Evolutionary conservation across 2,888 invertebrate species (phyloP).

Genomic region (Bellardia pandia): DNA sequence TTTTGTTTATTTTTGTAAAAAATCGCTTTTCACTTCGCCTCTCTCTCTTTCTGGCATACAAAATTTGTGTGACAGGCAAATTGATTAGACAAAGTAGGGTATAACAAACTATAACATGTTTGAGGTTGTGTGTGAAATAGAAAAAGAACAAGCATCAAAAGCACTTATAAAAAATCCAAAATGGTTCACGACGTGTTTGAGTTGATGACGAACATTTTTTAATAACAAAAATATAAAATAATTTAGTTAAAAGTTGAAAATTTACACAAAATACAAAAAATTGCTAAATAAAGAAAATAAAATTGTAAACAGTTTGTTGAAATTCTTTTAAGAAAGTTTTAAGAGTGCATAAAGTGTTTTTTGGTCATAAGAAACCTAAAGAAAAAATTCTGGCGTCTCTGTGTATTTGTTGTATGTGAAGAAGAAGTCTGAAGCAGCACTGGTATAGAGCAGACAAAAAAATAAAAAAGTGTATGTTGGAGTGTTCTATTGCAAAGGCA

Average conservation of each 20-base stretch:
- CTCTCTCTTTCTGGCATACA: constrained; percentile 37
- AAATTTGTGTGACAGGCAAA: constrained; percentile 22
- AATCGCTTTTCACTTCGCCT: not conserved
- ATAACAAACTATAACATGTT: constrained; percentile 63
- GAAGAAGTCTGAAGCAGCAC: constrained; percentile 56
- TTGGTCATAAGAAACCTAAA: not conserved
- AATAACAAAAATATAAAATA: constrained; percentile 65
- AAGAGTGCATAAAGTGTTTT: not conserved
- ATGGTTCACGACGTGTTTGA: constrained; percentile 78
- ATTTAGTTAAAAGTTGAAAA: constrained; percentile 27
- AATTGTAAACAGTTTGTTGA: not conserved
- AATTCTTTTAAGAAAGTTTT: not conserved
- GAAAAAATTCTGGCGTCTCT: constrained; percentile 36
- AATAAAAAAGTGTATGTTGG: constrained; percentile 21
- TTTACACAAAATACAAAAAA: not conserved
- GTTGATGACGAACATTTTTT: constrained; percentile 75
- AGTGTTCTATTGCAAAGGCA: constrained; percentile 43
- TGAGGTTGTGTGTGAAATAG: constrained; percentile 63
- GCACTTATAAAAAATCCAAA: constrained; percentile 75
- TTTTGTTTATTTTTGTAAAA: constrained; percentile 23
- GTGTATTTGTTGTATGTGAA: constrained; percentile 40
- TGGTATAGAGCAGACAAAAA: constrained; percentile 68
- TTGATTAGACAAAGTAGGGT: constrained; percentile 58
- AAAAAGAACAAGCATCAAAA: constrained; percentile 70
- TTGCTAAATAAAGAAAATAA: not conserved